Conservation (phyloP, 2,888 invertebrate genomes). For the Lysandra coridon region DNA sequence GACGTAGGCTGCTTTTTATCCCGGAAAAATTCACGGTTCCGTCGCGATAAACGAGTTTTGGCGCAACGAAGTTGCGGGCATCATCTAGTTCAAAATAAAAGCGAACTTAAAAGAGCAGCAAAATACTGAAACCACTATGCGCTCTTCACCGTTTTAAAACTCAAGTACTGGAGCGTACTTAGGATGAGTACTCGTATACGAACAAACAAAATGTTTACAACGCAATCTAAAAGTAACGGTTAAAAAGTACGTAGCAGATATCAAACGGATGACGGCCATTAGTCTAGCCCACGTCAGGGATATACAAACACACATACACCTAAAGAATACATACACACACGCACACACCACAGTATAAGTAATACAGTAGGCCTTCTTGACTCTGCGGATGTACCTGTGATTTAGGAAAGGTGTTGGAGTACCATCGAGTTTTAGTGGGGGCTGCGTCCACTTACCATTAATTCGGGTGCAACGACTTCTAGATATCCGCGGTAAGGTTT, state of each 20-base stretch:
- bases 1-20: no score
- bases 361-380: not conserved
- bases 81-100: not conserved
- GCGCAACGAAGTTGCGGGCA: no score
- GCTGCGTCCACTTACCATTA: no score
- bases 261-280: constrained; percentile 22
- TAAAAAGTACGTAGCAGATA: constrained; percentile 2
- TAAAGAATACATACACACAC: not conserved
- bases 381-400: no score
- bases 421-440: no score
- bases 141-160: not conserved
- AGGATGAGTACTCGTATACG: not conserved
- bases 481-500: no score
- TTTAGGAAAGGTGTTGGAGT: no score
- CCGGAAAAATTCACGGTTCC: no score
- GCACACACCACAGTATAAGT: not conserved
- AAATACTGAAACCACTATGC: not conserved
- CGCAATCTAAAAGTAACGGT: constrained; percentile 11
- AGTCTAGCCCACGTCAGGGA: constrained; percentile 17
- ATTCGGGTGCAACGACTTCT: no score
- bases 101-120: not conserved
- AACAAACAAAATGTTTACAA: constrained; percentile 3
- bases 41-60: no score
- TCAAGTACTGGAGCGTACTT: not conserved
- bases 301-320: not conserved